Conservation (phyloP, 2,797 vertebrate genomes). For the Crenuchus spilurus region DNA sequence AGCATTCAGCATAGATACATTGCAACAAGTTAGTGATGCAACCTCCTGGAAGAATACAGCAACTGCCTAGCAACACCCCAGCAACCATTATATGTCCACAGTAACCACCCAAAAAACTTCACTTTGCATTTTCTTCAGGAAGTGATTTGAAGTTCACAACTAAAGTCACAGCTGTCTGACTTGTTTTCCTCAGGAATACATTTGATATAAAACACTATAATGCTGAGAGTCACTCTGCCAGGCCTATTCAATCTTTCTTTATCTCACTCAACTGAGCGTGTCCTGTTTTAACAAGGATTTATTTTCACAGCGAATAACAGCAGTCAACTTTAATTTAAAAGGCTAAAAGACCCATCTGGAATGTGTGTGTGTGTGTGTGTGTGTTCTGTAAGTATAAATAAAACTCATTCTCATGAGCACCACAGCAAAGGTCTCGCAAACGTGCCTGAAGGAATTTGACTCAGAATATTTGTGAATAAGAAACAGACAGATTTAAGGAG, state of each 20-base stretch:
- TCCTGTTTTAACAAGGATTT: not conserved
- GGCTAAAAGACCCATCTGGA: not conserved
- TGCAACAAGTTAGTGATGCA: too few species aligned
- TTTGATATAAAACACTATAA: not conserved
- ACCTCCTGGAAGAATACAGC: too few species aligned
- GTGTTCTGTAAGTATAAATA: not conserved
- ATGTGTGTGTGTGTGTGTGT: constrained; percentile 8
- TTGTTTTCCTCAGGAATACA: not conserved
- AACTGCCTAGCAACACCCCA: too few species aligned
- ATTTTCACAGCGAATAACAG: constrained; percentile 31
- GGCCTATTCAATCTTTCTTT: not conserved
- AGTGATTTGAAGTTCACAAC: too few species aligned
- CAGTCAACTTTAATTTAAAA: constrained; percentile 4
- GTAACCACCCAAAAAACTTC: too few species aligned
- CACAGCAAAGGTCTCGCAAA: not conserved
- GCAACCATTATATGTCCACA: too few species aligned
- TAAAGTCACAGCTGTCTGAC: not conserved
- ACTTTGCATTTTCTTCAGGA: too few species aligned
- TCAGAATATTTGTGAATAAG: constrained; percentile 25
- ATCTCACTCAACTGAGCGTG: not conserved
- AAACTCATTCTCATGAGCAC: constrained; percentile 13
- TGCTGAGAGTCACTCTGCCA: not conserved
- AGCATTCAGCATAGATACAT: too few species aligned
- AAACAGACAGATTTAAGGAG: constrained; percentile 34
- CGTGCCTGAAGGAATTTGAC: constrained; percentile 20